Conservation (phyloP, 2,797 vertebrate genomes). For the Discoglossus pictus region DNA sequence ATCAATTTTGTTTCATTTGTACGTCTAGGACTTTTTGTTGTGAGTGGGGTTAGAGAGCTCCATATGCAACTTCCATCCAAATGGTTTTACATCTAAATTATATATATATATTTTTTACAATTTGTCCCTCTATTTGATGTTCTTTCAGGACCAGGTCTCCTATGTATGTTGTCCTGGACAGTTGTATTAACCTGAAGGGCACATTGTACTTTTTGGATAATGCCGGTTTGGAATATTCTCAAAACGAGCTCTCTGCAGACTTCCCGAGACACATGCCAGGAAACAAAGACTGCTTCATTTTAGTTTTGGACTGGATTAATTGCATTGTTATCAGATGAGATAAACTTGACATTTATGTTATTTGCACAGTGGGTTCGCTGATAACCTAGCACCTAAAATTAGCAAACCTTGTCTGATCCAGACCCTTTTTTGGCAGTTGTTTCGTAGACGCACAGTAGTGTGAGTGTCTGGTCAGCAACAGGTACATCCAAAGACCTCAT, state of each 20-base stretch:
- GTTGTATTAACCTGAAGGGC: conserved; percentile 32
- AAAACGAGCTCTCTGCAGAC: too few relatives aligned
- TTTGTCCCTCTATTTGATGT: too few relatives aligned
- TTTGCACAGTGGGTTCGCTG: conserved; percentile 2
- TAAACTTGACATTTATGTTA: conserved; percentile 5
- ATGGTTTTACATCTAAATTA: too few relatives aligned
- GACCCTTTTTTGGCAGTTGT: conserved; percentile 13
- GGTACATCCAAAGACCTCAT: too few relatives aligned
- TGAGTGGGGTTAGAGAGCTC: too few relatives aligned
- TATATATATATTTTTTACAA: too few relatives aligned
- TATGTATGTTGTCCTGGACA: too few relatives aligned
- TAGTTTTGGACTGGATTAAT: conserved; percentile 6
- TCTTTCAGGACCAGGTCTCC: too few relatives aligned
- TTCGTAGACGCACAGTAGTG: not conserved
- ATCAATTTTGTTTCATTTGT: too few relatives aligned
- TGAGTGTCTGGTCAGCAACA: not conserved
- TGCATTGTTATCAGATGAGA: conserved; percentile 27
- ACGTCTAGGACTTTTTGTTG: too few relatives aligned
- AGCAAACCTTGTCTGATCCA: not conserved
- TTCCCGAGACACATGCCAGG: conserved; percentile 24
- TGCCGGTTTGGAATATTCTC: conserved; percentile 35
- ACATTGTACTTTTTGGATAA: conserved; percentile 30
- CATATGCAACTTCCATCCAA: too few relatives aligned
- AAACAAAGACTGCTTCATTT: conserved; percentile 34
- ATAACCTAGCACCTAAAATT: conserved; percentile 37